Base-by-base conservation (phyloP, 2,113 vertebrate species). In the Laticauda laticaudata region DNA sequence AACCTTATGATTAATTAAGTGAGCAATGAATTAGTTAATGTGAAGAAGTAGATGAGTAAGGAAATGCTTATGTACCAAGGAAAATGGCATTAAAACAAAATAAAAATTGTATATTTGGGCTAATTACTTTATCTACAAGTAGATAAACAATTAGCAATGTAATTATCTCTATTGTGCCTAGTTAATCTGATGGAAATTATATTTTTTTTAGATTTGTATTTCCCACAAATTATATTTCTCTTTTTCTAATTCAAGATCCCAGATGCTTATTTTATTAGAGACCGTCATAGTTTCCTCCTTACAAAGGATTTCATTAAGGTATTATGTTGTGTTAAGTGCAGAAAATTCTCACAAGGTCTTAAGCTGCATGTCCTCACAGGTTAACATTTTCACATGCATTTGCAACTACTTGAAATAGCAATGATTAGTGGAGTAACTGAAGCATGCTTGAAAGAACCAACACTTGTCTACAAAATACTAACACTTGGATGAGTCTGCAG, bases 391-490 rank as follows among this genome's bases (percentile, higher is more conserved):
- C 97, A 98, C 96, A 94, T 96, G 61, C 95, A 98, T 98, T 43
- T 90, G 96, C 96, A 96, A 96, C 96, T 97, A 95, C 97, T 97
- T 96, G 97, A 97, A 98, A 97, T 98, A 97, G 98, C 97, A 98
- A 98, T 96, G 97, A 98, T 98, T 98, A 98, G 98, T 97, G 98
- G 97, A 98, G 97, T 98, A 98, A 98, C 97, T 98, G 98, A 98
- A 98, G 98, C 98, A 98, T 99, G 98, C 96, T 98, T 98, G 98
- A 98, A 98, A 98, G 98, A 98, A 98, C 97, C 98, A 98, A 98
- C 98, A 98, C 98, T 98, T 99, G 98, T 99, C 98, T 98, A 98
- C 98, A 98, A 98, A 98, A 98, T 98, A 98, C 98, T 99, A 99
- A 99, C 98, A 98, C 98, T 98, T 98, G 98, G 98, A 98, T 98